Conservation (phyloP, 2,113 vertebrate species). For the Calidris pugnax region DNA sequence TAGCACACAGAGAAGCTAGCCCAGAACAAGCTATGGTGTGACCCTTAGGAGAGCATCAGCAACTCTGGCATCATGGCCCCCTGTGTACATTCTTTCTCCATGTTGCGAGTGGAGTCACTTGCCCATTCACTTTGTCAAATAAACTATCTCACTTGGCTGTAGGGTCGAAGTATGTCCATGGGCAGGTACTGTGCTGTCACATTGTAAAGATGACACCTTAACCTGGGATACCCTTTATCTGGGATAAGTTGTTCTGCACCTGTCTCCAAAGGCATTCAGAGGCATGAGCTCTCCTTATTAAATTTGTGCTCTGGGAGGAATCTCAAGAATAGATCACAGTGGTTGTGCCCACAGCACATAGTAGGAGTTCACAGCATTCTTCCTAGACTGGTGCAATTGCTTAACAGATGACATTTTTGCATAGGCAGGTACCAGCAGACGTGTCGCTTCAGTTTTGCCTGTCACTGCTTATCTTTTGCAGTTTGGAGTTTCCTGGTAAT, state of each 20-base stretch:
- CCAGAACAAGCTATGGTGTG: neutral
- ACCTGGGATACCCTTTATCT: neutral
- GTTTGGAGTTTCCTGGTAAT: neutral
- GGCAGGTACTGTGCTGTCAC: neutral
- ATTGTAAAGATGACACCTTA: neutral
- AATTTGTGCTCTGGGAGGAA: neutral
- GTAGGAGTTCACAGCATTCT: neutral
- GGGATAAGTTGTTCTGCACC: neutral
- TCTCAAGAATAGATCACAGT: neutral
- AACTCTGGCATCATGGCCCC: neutral
- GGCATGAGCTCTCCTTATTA: neutral
- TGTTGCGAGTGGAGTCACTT: neutral
- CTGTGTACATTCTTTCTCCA: accelerated
- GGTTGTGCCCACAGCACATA: neutral
- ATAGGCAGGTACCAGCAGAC: neutral
- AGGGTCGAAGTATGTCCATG: neutral
- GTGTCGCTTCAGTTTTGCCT: neutral
- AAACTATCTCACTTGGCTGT: neutral
- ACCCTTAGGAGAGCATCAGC: neutral
- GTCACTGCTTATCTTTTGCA: neutral
- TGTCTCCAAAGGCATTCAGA: neutral
- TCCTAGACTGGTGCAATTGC: neutral
- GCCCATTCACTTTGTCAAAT: neutral
- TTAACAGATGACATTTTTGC: neutral
- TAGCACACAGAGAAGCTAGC: neutral